Evolutionary conservation across 2,797 vertebrate species (phyloP).

Genomic region (Carapus acus): DNA sequence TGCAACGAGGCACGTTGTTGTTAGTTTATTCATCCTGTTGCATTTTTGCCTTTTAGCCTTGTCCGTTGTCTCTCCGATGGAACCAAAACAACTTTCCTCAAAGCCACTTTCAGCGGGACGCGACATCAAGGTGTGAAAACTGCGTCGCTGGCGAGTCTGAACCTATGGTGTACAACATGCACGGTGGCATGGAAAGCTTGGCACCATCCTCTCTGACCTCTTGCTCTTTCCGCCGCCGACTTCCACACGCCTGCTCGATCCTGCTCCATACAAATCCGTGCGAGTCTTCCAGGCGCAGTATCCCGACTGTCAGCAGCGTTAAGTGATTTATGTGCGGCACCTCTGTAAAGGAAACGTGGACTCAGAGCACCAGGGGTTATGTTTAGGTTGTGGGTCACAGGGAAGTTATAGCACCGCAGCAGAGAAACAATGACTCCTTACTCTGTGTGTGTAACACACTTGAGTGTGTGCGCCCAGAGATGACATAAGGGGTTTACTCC

Average conservation of each 20-base stretch:
- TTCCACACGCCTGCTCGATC: slow-evolving; percentile 48
- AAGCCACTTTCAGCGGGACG: too few species aligned
- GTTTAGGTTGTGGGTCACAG: slow-evolving; percentile 40
- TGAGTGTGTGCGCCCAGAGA: slow-evolving; percentile 22
- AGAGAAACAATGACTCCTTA: slow-evolving; percentile 41
- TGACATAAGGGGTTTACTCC: slow-evolving; percentile 20
- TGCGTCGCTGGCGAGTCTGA: slow-evolving; percentile 2
- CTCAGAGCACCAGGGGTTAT: slow-evolving; percentile 29
- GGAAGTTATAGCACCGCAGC: slow-evolving; percentile 40
- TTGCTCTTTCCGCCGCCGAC: slow-evolving; percentile 43
- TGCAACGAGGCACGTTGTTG: slow-evolving; percentile 28
- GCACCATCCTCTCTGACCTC: slow-evolving; percentile 27
- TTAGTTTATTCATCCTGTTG: slow-evolving; percentile 10
- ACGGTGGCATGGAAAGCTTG: slow-evolving; percentile 42
- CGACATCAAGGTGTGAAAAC: too few species aligned
- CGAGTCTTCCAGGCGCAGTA: slow-evolving; percentile 41
- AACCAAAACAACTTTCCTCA: too few species aligned
- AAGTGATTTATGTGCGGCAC: slow-evolving; percentile 45
- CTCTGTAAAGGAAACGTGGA: slow-evolving; percentile 42
- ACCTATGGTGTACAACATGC: too few species aligned
- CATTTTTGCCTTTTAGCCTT: too few species aligned
- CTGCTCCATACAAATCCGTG: slow-evolving; percentile 29
- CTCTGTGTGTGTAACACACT: slow-evolving; percentile 1
- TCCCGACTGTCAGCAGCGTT: slow-evolving; percentile 42
- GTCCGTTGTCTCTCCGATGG: too few species aligned